Evolutionary conservation across 2,797 vertebrate species (phyloP), one percentile per base, ranked within the genome.

Genomic region (Enteromius viviparus): DNA sequence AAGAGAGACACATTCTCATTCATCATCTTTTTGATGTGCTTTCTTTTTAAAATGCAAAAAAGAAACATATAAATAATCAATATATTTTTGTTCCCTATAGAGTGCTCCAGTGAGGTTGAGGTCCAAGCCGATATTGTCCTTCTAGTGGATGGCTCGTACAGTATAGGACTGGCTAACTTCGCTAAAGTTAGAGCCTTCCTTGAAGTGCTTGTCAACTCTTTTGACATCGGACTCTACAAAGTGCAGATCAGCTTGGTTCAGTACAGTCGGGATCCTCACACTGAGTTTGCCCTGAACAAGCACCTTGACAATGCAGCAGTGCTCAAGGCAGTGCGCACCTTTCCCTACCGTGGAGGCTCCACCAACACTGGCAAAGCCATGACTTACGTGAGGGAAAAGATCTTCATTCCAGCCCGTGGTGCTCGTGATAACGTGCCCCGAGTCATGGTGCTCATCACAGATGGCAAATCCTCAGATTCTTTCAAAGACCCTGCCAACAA

Each of bases 371-470:
- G 98, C 88, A 98, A 95, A 90, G 98, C 98, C 70, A 99, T 99
- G 98, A 96, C 94, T 12, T 99, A 98, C 0, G 97, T 99, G 87
- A 96, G 93, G 87, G 97, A 99, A 87, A 98, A 97, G 91, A 96
- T 99, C 88, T 98, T 98, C 82, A 87, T 97, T 77, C 15, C 91
- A 51, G 86, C 86, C 85, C 97, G 96, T 78, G 98, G 98, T 21
- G 97, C 98, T 4, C 96, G 98, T 88, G 85, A 91, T 77, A 97
- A 98, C 4, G 96, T 99, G 1, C 98, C 98, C 0, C 96, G 97
- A 15, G 96, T 99, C 90, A 99, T 98, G 98, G 98, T 99, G 89
- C 96, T 99, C 88, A 99, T 99, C 90, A 99, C 98, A 3, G 98
- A 99, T 4, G 98, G 98, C 85, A 99, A 99, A 88, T 99, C 98